Evolutionary conservation across 2,797 vertebrate genomes (phyloP), one percentile per base, ranked within the genome.

Genomic region (Chrysocyon brachyurus): DNA sequence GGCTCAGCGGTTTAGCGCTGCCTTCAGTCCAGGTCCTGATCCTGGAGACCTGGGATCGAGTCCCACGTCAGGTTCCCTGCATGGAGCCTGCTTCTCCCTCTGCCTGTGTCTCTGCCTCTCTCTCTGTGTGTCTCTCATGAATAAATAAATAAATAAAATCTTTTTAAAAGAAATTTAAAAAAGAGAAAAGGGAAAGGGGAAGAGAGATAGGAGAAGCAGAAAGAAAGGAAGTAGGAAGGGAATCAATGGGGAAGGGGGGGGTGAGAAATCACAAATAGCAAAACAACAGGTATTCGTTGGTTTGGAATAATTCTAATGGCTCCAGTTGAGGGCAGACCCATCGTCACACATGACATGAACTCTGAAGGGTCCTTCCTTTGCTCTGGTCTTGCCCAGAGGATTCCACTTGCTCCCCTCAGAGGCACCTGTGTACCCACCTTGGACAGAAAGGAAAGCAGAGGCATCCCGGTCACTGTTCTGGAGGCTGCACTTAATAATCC

Each of bases 381-480:
- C 63, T 24, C n/a, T 5, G 28, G 28, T 36, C 6, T 15, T 19
- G n/a, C 22, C 56, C 16, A 0, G 0, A 0, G 3, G 54, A 2
- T 54, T 1, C 36, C 82, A 36, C 26, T 21, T 0, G 2, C 33
- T 3, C 12, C 17, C 0, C 26, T 2, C 0, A 2, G 33, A 70
- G 49, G 10, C 46, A 3, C n/a, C 87, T n/a, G 11, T 15, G 5
- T 93, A 97, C 98, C 1, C 52, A 99, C 99, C 99, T 99, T 99
- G 99, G 33, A 99, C 99, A 0, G 98, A 98, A 82, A 99, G 99
- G 56, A 94, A 99, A 3, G 99, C 99, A 1, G 98, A 98, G 21
- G 88, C 96, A 3, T 77, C 92, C 21, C 75, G 92, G 0, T 79
- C 78, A 11, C 97, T 33, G 3, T 93, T 97, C 98, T 99, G 98